Conservation (phyloP, 2,888 invertebrate species). For the Atrina japonica region DNA sequence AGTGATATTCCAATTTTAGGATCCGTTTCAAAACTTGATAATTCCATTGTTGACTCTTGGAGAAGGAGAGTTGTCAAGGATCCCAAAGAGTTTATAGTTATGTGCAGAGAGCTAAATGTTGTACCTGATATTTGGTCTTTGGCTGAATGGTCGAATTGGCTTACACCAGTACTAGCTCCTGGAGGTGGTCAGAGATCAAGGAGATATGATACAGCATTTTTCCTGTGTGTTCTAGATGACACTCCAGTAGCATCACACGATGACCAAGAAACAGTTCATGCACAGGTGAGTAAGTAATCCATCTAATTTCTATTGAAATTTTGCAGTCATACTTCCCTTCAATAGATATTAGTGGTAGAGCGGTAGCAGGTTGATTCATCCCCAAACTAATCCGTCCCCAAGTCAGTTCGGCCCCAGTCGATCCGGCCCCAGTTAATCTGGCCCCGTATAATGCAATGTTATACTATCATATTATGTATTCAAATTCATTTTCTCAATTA, state of each 20-base stretch:
- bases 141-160: conserved; percentile 92
- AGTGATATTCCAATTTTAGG: conserved; percentile 42
- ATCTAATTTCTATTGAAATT: no score
- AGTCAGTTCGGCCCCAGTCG: no score
- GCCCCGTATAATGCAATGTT: no score
- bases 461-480: no score
- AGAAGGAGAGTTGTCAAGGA: conserved; percentile 83
- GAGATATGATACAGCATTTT: conserved; percentile 74
- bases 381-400: no score
- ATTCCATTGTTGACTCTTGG: conserved; percentile 73
- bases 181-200: conserved; percentile 31
- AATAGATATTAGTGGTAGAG: no score
- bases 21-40: conserved; percentile 45
- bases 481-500: no score
- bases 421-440: no score
- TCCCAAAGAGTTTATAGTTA: conserved; percentile 85
- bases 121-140: conserved; percentile 91
- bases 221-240: conserved; percentile 63
- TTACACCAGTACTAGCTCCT: conserved; percentile 84
- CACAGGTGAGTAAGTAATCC: conserved; percentile 55
- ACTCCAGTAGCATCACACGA: conserved; percentile 64
- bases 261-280: conserved; percentile 67
- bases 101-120: conserved; percentile 87
- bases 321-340: no score
- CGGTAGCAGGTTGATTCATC: no score